Conservation (phyloP, 2,888 invertebrate genomes). For the Spisula subtruncata region DNA sequence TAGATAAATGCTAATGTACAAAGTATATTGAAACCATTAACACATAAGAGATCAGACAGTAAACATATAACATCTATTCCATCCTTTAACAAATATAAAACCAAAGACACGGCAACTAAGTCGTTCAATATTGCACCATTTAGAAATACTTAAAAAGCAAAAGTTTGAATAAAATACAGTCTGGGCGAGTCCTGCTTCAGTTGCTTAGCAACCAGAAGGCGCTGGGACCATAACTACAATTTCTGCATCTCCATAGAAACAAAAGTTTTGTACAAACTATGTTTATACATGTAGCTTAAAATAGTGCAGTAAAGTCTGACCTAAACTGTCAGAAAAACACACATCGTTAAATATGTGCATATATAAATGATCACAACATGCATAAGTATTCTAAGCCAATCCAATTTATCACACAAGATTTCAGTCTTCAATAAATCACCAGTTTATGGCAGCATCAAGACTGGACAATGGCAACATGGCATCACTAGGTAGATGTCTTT, state of each 20-base stretch:
- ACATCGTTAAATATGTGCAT: neutral
- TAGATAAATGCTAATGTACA: neutral
- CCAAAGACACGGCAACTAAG: too few species aligned
- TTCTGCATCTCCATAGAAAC: neutral
- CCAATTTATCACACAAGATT: constrained; percentile 13
- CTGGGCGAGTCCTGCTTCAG: too few species aligned
- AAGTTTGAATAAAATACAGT: neutral
- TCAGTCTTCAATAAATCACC: neutral
- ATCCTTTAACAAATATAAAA: too few species aligned
- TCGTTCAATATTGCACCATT: constrained; percentile 5
- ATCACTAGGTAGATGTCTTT: neutral
- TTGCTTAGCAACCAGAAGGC: too few species aligned
- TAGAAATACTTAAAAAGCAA: neutral
- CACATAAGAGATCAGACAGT: neutral
- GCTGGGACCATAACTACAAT: too few species aligned
- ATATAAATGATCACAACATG: constrained; percentile 22
- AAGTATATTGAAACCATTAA: neutral
- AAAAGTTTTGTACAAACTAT: neutral
- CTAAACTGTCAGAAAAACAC: constrained; percentile 16
- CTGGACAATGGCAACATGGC: neutral
- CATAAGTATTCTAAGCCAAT: constrained; percentile 10
- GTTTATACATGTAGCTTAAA: neutral
- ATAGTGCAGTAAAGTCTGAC: neutral
- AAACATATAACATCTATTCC: neutral
- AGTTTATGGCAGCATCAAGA: constrained; percentile 25